Conservation (phyloP, 1,140 invertebrate species). For the Eubasilissa regina region DNA sequence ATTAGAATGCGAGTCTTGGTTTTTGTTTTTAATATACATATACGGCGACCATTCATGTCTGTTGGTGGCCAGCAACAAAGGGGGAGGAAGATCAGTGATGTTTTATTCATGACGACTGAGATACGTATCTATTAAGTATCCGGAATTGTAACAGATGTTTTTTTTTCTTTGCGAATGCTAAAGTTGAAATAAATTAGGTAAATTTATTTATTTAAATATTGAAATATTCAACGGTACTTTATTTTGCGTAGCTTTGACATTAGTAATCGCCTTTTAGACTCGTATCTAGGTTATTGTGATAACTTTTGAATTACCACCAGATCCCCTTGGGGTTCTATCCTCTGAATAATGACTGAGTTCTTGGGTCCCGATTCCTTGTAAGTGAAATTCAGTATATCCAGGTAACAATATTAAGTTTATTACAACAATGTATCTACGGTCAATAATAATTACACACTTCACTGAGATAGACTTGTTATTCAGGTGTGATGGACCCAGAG, state of each 20-base stretch:
- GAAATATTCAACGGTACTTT: no score
- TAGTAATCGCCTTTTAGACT: not conserved
- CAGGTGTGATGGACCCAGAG: not conserved
- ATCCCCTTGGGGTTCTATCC: no score
- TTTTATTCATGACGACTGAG: slow-evolving; percentile 3
- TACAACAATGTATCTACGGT: not conserved
- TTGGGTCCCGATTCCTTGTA: no score
- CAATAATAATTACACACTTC: not conserved
- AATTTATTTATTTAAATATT: no score
- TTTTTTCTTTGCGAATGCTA: not conserved
- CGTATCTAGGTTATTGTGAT: no score
- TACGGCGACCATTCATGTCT: slow-evolving; percentile 23
- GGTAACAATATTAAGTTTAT: no score
- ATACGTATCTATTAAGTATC: not conserved
- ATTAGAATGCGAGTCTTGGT: slow-evolving; percentile 27
- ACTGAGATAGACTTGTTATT: not conserved
- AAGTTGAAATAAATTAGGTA: no score
- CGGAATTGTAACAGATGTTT: not conserved
- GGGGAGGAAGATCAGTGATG: slow-evolving; percentile 2
- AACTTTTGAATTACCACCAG: no score
- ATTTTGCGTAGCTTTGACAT: no score
- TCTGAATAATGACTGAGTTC: no score
- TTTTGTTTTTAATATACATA: slow-evolving; percentile 13
- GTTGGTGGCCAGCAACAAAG: slow-evolving; percentile 21
- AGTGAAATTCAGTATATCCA: no score